Conservation (phyloP, 2,888 invertebrate genomes). For the Amaurobius ferox region DNA sequence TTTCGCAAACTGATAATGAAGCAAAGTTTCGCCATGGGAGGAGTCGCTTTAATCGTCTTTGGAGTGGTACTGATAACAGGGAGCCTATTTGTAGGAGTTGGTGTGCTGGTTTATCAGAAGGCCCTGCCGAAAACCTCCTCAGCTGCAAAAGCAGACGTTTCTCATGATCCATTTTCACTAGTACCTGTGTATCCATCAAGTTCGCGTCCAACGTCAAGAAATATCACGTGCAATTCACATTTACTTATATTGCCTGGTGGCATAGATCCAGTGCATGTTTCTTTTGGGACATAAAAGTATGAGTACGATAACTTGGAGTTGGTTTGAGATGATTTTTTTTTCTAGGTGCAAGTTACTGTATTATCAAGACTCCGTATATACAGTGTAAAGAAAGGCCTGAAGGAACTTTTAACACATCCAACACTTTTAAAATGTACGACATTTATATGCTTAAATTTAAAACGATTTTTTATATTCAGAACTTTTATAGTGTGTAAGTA, state of each 20-base stretch:
- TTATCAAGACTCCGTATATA: too few relatives aligned
- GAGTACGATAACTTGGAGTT: too few relatives aligned
- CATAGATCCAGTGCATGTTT: constrained; percentile 21
- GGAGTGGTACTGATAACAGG: constrained; percentile 13
- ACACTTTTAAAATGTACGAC: too few relatives aligned
- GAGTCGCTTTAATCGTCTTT: constrained; percentile 13
- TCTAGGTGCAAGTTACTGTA: too few relatives aligned
- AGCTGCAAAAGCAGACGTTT: constrained; percentile 40
- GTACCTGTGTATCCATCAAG: constrained; percentile 29
- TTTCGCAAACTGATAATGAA: constrained; percentile 6
- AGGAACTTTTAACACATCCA: too few relatives aligned
- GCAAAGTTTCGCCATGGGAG: constrained; percentile 19
- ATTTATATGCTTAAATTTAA: too few relatives aligned
- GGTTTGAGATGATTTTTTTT: too few relatives aligned
- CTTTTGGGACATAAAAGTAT: not conserved
- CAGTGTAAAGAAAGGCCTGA: too few relatives aligned
- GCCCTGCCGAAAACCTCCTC: constrained; percentile 48
- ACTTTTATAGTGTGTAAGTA: too few relatives aligned
- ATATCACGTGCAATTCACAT: not conserved
- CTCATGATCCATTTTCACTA: constrained; percentile 25
- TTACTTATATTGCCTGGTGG: constrained; percentile 36
- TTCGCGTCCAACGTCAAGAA: not conserved
- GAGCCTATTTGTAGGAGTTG: not conserved
- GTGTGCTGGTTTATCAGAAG: not conserved
- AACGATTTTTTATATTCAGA: too few relatives aligned